These are phyloP conservation scores for Mungos mungo DNA, from an alignment of 2,113 vertebrate species.

Conservation along the genomic window DNA sequence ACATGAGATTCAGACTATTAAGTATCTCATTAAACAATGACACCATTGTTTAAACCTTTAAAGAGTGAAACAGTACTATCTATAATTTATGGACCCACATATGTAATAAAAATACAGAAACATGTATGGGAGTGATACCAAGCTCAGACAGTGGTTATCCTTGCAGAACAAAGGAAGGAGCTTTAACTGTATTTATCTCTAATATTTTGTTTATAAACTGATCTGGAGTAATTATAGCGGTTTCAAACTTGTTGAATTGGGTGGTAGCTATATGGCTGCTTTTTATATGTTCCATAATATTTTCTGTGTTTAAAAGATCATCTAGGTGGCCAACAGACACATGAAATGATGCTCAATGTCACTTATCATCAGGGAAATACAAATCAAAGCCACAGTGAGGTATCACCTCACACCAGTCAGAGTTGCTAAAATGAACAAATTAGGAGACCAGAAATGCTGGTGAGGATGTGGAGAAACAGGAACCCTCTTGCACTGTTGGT, in stretches of 20 bases:
- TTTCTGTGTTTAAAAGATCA: constrained; percentile 17
- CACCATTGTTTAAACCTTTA: neutral
- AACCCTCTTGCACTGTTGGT: too few species aligned
- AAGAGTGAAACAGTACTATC: neutral
- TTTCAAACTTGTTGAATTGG: constrained; percentile 26
- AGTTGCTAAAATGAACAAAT: too few species aligned
- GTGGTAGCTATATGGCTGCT: neutral
- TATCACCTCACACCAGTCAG: too few species aligned
- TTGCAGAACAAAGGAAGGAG: neutral
- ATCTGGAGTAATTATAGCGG: neutral
- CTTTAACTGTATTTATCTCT: neutral
- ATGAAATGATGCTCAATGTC: too few species aligned
- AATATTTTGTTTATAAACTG: neutral
- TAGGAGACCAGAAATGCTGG: too few species aligned
- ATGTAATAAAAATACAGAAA: neutral
- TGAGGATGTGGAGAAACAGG: too few species aligned
- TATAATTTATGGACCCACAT: neutral
- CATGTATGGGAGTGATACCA: neutral
- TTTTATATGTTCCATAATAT: neutral
- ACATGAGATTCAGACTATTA: neutral
- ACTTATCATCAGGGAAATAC: too few species aligned
- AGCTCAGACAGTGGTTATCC: neutral
- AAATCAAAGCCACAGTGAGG: too few species aligned
- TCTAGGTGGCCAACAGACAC: neutral
- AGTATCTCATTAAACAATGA: neutral